Evolutionary conservation across 2,888 invertebrate species (phyloP), one percentile per base, ranked within the genome.

Genomic region (Coelogynopora nodosa): DNA sequence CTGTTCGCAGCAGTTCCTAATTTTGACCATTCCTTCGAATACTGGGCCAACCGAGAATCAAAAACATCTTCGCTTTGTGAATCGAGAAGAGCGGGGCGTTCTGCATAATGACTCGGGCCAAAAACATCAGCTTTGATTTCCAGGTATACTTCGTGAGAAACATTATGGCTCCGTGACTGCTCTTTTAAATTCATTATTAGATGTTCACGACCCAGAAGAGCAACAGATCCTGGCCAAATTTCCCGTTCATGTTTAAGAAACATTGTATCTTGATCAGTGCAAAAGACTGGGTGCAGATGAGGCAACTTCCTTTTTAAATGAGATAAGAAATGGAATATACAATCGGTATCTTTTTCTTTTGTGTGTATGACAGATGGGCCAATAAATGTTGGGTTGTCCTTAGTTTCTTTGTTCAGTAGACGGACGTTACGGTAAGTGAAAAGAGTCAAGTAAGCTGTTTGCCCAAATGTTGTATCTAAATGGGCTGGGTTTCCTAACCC

Each of bases 401-500:
- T 29, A 10, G 80, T 80, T 2, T 80, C 80, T 80, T 80, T 80
- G 29, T 80, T 80, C 2, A 80, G 2, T 29, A 80, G 29, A 2
- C 80, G 5, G 10, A 80, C 80, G 29, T 80, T 80, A 26, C 80
- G 26, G n/a, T 80, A 80, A 26, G 80, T 80, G 29, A 80, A 80
- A 5, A 80, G 80, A 10, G 80, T 80, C 5, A 80, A 5, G n/a
- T 80, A 80, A 5, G 29, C 80, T 80, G 80, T 5, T 29, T 80
- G 80, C 23, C 80, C 80, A 80, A 10, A 80, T 26, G 80, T 80
- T 2, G 80, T 80, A 27, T 80, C 80, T 10, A 80, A 80, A 23
- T 80, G 80, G n/a, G 80, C 80, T 80, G 80, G 80, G 80, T 80
- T 80, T 23, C 80, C 80, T 29, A 80, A 26, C 26, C 80, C 80